Evolutionary conservation across 2,113 vertebrate genomes (phyloP).

Genomic region (Eurystomus gularis): DNA sequence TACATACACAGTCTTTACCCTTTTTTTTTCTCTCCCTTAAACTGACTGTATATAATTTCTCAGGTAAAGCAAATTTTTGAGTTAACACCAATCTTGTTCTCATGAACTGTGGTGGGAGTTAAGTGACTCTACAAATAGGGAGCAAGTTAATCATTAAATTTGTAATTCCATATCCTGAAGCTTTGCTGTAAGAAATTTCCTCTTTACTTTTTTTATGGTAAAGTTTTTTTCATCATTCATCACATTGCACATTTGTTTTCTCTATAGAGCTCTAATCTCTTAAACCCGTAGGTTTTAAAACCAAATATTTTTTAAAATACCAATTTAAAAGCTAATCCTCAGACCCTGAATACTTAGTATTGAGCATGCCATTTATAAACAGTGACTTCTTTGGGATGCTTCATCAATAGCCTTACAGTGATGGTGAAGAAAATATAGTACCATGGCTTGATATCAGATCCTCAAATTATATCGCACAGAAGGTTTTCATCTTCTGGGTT

Average conservation of each 20-base stretch:
- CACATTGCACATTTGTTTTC: neutral
- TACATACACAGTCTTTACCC: rapidly evolving
- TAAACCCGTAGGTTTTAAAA: neutral
- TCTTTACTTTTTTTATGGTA: neutral
- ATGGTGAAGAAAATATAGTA: neutral
- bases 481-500: neutral
- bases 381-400: neutral
- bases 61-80: neutral
- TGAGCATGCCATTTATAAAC: neutral
- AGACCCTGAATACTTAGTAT: neutral
- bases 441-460: rapidly evolving
- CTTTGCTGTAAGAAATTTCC: neutral
- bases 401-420: neutral
- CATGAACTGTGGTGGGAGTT: neutral
- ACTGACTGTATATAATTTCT: neutral
- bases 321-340: neutral
- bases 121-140: neutral
- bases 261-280: neutral
- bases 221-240: neutral
- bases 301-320: neutral
- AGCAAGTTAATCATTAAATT: neutral
- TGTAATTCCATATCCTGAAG: neutral
- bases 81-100: neutral
- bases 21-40: rapidly evolving
- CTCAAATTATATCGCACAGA: neutral